phyloP scores from a whole-genome alignment of 2,113 vertebrate genomes.

The Sturnus vulgaris region DNA sequence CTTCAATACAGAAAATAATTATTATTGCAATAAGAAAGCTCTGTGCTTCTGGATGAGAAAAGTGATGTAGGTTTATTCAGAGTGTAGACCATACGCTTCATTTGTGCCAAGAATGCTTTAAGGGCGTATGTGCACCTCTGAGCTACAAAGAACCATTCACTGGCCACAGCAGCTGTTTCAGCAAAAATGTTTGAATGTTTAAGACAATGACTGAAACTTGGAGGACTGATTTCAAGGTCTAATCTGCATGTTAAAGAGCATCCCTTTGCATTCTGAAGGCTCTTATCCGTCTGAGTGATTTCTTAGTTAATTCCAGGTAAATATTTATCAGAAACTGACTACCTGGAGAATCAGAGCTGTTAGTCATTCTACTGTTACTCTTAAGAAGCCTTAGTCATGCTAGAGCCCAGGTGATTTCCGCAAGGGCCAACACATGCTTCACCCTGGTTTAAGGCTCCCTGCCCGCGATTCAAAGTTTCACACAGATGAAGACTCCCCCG shows the following conservation, averaged over 20 bases:
- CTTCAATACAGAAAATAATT: neutral
- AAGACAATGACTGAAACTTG: neutral
- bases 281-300: neutral
- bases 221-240: neutral
- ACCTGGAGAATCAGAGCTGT: neutral
- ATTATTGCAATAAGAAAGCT: neutral
- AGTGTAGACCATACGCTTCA: neutral
- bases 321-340: constrained; percentile 26
- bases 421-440: neutral
- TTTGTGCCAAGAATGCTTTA: neutral
- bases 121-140: neutral
- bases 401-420: neutral
- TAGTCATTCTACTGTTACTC: neutral
- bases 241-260: neutral
- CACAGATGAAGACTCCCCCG: neutral
- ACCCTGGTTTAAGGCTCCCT: neutral
- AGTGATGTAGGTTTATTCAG: neutral
- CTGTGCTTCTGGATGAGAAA: neutral
- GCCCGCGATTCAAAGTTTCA: neutral
- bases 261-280: neutral
- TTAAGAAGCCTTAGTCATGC: constrained; percentile 45
- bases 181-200: neutral
- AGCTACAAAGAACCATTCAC: neutral
- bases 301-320: neutral
- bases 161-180: neutral